phyloP scores from a whole-genome alignment of 1,140 invertebrate species.

The Tetragonula clypearis region DNA sequence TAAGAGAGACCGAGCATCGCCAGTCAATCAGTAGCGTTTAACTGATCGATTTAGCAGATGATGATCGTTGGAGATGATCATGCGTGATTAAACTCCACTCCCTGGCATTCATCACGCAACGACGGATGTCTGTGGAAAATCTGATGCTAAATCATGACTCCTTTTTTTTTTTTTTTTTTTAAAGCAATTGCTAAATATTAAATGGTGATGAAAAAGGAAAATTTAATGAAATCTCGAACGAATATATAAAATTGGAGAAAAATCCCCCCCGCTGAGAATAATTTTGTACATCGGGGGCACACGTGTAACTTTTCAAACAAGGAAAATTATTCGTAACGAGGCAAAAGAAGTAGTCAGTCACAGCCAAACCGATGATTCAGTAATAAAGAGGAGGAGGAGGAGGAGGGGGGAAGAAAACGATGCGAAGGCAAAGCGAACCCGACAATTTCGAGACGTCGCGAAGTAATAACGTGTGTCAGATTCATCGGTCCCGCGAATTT shows the following conservation, averaged over 20 bases:
- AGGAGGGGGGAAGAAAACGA: neutral
- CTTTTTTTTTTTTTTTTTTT: conserved; percentile 20
- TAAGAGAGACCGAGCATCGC: fast-evolving
- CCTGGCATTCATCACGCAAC: conserved; percentile 64
- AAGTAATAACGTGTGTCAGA: neutral
- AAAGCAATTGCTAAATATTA: no score
- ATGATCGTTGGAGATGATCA: conserved; percentile 75
- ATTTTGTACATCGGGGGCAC: no score
- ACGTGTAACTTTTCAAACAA: neutral
- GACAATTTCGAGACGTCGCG: neutral
- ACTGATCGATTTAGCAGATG: conserved; percentile 72
- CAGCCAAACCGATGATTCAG: neutral
- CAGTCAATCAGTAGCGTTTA: conserved; percentile 56
- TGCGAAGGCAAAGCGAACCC: neutral
- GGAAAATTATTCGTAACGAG: neutral
- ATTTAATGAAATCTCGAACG: no score
- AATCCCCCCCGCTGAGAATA: no score
- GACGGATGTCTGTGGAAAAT: conserved; percentile 59
- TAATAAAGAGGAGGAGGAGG: neutral
- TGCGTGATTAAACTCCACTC: conserved; percentile 74
- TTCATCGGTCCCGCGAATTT: conserved; percentile 8
- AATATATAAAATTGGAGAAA: no score
- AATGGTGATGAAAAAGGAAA: no score
- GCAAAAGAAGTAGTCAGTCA: no score
- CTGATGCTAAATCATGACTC: conserved; percentile 71